Percentiles rank a stretch among this genome's conserved stretches.
Conservation (phyloP, 2,797 vertebrate genomes). For the Anguilla obscura region DNA sequence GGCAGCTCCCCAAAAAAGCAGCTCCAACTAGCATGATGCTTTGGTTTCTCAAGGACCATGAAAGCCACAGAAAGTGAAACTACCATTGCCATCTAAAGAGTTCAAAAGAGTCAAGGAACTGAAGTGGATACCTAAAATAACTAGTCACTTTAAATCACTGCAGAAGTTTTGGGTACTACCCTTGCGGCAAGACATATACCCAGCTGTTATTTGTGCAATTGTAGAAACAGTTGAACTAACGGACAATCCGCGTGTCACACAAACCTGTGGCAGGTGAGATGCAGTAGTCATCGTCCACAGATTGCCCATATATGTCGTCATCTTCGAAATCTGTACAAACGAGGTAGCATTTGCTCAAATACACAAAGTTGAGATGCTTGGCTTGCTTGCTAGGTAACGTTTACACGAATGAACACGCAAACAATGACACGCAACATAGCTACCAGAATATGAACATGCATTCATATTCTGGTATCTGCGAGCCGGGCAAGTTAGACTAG, state of each 20-base stretch:
- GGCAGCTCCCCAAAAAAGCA: too few species aligned
- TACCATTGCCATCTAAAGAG: too few species aligned
- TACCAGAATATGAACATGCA: not conserved
- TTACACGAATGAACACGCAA: not conserved
- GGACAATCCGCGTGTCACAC: constrained; percentile 35
- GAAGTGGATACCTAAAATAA: not conserved
- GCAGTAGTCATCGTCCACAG: constrained; percentile 96
- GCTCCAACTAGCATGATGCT: too few species aligned
- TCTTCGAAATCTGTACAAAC: constrained; percentile 88
- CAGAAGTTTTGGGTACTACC: not conserved
- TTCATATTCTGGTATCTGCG: not conserved
- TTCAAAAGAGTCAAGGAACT: not conserved
- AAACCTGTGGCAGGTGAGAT: constrained; percentile 98
- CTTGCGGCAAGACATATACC: not conserved
- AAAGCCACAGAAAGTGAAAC: too few species aligned
- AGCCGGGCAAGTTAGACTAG: not conserved
- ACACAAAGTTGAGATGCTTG: not conserved
- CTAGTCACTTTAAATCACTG: not conserved
- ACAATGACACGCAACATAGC: not conserved
- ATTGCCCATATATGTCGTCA: constrained; percentile 94
- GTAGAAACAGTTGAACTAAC: not conserved
- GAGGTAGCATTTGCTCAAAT: not conserved
- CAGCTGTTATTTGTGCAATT: not conserved
- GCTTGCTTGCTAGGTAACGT: not conserved
- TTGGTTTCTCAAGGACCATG: too few species aligned